Base-by-base conservation (phyloP, 2,888 invertebrate genomes). In the Epinotia brunnichana region DNA sequence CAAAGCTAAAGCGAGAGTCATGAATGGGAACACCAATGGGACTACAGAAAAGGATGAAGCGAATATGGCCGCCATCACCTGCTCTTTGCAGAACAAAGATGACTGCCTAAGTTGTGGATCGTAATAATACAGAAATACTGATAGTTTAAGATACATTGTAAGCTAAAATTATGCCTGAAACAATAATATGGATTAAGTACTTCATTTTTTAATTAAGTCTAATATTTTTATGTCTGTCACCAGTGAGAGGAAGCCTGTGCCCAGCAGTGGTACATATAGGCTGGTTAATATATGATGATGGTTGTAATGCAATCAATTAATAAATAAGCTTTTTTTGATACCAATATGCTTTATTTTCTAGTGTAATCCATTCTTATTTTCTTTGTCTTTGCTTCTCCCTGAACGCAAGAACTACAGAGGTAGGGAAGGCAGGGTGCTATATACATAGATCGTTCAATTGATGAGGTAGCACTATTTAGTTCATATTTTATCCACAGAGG, bases 101-200 rank as follows among this genome's bases (percentile, higher is more conserved):
- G 96, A 96, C 13, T 98, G 98, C 83, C 85, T 97, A 77, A 97
- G 97, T 92, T 98, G 98, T 85, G 96, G 97, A 70, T 96, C 97
- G 1, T 97, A 94, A 93, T n/a, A 17, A 19, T 35, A 57, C 7
- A n/a, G 11, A 57, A 29, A n/a, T 57, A 29, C 57, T n/a, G n/a
- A 57, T 57, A 29, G 24, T 57, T 57, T 57, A 57, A 57, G 29
- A 10, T 66, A 41, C n/a, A n/a, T 39, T 56, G 53, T 66, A 66
- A 66, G 21, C 21, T 66, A 66, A 54, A 66, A 54, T 66, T 13
- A 66, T 41, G 56, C 54, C 41, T 56, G 64, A 64, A 39, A 53
- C 51, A 53, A 63, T 63, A 51, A 39, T 41, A 53, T 62, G 24
- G 24, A 48, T 35, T 39, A 64, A 54, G 13, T 41, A 39, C 39